Conservation (phyloP, 2,113 vertebrate species). For the Mustela nigripes region DNA sequence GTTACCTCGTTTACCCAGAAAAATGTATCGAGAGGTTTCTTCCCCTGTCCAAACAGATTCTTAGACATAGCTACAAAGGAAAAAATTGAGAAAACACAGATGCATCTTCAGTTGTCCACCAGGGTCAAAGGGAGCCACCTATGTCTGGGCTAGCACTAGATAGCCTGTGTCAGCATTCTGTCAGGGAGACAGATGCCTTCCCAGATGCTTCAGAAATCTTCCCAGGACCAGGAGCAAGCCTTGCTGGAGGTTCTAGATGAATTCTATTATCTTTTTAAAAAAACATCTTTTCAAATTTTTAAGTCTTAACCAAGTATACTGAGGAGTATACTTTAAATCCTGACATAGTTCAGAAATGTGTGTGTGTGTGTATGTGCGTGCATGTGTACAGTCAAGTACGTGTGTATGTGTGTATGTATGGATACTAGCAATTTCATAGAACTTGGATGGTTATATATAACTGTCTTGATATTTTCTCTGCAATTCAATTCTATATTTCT, state of each 20-base stretch:
- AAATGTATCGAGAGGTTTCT: conserved; percentile 43
- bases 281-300: not conserved
- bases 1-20: conserved; percentile 76
- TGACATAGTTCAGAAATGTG: not conserved
- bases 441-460: not conserved
- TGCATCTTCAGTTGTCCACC: not conserved
- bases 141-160: not conserved
- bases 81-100: not conserved
- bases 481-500: not conserved
- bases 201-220: not conserved
- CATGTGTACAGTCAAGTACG: too few species aligned
- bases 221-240: not conserved
- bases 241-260: not conserved
- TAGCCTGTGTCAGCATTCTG: not conserved
- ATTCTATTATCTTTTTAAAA: not conserved
- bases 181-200: not conserved
- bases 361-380: too few species aligned
- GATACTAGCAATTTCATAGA: not conserved
- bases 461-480: not conserved
- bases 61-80: conserved; percentile 58
- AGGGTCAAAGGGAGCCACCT: not conserved
- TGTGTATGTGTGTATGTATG: too few species aligned
- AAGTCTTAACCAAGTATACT: not conserved
- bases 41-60: not conserved
- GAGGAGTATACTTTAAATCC: not conserved